Evolutionary conservation across 1,140 invertebrate species (phyloP), one percentile per base, ranked within the genome.

Genomic region (Ditylenchus dipsaci): DNA sequence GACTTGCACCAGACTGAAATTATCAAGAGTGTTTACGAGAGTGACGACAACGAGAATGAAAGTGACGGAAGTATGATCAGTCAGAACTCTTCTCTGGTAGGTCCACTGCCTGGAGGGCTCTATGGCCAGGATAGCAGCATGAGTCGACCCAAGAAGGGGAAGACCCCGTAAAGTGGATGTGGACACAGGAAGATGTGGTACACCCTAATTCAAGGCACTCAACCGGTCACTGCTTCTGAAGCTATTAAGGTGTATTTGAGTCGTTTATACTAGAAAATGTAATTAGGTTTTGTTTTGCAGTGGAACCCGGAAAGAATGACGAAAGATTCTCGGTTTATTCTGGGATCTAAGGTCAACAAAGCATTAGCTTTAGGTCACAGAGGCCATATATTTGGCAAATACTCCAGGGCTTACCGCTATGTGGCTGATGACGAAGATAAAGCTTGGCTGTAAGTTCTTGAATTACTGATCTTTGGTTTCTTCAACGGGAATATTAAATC

Each of bases 371-470:
- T 29, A 7, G 77, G 76, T 33, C 76, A 78, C 53, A 49, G 76
- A 26, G 73, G 69, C 1, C 62, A 73, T 29, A 71, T 75, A 17
- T 79, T 78, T 57, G 61, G 61, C 17, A 78, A 78, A 42, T 72
- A 77, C 64, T 69, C 76, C 27, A 69, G 76, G n/a, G 59, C 75
- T 1, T 77, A 78, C 60, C 76, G 75, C 23, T 78, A 78, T 47
- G 74, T 72, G 21, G 69, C 73, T 26, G 76, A 77, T 63, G 77
- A 77, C 1, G 73, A 78, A 29, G 76, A 77, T 38, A 78, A 78
- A 53, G 47, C 62, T 9, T 77, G 76, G 76, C 59, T 77, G 23
- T 78, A 72, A 47, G 71, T 38, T 38, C n/a, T n/a, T n/a, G n/a
- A n/a, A n/a, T n/a, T n/a, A n/a, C n/a, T n/a, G n/a, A n/a, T n/a